A percentile compares a stretch with the other conserved stretches of the same genome.
Evolutionary conservation across 2,797 vertebrate species (phyloP).

Genomic region (Poeciliopsis infans): DNA sequence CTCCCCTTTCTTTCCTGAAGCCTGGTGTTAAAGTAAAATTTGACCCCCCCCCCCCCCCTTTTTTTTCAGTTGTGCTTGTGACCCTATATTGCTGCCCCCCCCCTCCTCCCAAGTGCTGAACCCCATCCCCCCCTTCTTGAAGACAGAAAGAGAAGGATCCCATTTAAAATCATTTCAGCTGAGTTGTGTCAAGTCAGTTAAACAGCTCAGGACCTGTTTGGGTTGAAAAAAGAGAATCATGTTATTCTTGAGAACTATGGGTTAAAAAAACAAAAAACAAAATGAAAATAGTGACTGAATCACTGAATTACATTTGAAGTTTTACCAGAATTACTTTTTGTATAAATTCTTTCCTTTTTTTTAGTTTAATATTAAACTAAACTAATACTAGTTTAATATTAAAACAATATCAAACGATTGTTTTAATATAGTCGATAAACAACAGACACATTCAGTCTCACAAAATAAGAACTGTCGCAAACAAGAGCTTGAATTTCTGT

Average conservation of each 20-base stretch:
- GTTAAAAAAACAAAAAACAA: too few species aligned
- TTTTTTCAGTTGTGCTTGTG: conserved; percentile 66
- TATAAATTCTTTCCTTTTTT: not conserved
- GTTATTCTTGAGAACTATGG: not conserved
- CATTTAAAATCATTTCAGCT: conserved; percentile 77
- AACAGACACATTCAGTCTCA: not conserved
- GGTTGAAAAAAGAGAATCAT: conserved; percentile 16
- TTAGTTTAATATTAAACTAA: too few species aligned
- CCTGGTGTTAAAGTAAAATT: conserved; percentile 58
- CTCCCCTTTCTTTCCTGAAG: conserved; percentile 74
- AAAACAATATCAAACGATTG: too few species aligned
- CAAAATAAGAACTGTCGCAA: not conserved
- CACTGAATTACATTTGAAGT: not conserved
- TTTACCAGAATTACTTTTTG: not conserved
- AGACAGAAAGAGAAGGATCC: conserved; percentile 66
- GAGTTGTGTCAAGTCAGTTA: conserved; percentile 60
- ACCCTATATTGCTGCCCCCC: conserved; percentile 73
- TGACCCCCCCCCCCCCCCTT: conserved; percentile 55
- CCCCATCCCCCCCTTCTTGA: conserved; percentile 72
- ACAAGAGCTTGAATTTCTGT: not conserved
- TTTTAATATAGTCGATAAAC: not conserved
- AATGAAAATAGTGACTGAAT: not conserved
- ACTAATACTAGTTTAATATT: too few species aligned
- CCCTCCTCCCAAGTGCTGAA: conserved; percentile 47
- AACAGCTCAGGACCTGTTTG: conserved; percentile 57